Conservation (phyloP, 1,140 invertebrate genomes). For the Drosophila rhopaloa region DNA sequence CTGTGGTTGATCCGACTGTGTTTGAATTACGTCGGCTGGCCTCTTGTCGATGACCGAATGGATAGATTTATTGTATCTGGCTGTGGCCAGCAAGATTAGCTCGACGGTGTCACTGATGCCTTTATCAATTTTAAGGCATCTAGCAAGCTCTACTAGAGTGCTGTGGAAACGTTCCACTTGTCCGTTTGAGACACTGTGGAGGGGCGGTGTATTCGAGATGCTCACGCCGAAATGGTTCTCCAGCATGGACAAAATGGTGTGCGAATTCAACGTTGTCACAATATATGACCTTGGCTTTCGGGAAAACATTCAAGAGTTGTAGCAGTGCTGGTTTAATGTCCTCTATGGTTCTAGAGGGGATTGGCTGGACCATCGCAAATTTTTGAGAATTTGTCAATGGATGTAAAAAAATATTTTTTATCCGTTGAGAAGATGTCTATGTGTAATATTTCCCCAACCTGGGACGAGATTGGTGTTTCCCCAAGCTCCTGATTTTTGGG, state of each 20-base stretch:
- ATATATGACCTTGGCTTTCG: conserved; percentile 11
- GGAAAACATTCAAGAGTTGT: conserved; percentile 27
- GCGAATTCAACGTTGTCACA: conserved; percentile 8
- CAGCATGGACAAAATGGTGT: background rate
- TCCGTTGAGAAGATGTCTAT: background rate
- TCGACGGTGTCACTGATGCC: too few species aligned
- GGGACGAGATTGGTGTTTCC: conserved; percentile 13
- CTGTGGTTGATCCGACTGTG: too few species aligned
- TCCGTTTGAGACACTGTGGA: too few species aligned
- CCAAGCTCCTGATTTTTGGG: conserved; percentile 22
- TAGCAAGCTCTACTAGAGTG: too few species aligned
- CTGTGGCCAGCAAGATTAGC: too few species aligned
- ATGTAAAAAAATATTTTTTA: background rate
- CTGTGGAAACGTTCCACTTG: too few species aligned
- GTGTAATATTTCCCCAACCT: background rate
- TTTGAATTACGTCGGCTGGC: too few species aligned
- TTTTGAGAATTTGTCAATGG: conserved; percentile 36
- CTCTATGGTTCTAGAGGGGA: conserved; percentile 15
- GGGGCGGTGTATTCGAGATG: too few species aligned
- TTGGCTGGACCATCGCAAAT: conserved; percentile 23
- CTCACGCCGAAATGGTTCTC: background rate
- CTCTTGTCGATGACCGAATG: too few species aligned
- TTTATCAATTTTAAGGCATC: too few species aligned
- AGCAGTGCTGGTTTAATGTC: conserved; percentile 17
- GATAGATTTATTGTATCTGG: too few species aligned